phyloP scores from a whole-genome alignment of 1,140 invertebrate genomes.

The Calephelis nemesis region DNA sequence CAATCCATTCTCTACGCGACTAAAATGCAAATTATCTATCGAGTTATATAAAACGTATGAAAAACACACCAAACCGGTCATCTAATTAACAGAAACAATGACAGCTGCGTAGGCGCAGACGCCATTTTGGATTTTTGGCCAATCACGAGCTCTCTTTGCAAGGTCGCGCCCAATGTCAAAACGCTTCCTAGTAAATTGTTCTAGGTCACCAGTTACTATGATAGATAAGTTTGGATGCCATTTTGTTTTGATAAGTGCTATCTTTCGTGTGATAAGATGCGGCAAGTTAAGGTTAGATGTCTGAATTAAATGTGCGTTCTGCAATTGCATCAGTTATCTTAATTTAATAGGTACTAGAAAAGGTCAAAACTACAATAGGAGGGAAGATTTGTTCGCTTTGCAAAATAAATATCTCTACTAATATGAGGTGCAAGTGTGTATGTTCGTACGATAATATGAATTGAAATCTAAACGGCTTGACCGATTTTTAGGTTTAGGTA shows the following conservation, averaged over 20 bases:
- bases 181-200: slow-evolving; percentile 64
- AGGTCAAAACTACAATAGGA: too few relatives aligned
- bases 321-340: background rate
- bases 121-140: slow-evolving; percentile 62
- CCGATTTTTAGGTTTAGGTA: too few relatives aligned
- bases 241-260: slow-evolving; percentile 50
- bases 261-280: slow-evolving; percentile 25
- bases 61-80: slow-evolving; percentile 66
- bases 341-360: too few relatives aligned
- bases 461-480: too few relatives aligned
- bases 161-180: slow-evolving; percentile 71
- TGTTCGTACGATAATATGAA: too few relatives aligned
- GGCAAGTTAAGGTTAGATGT: slow-evolving; percentile 24
- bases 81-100: slow-evolving; percentile 45
- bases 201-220: slow-evolving; percentile 62
- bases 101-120: slow-evolving; percentile 42
- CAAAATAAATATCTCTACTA: too few relatives aligned
- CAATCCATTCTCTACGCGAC: slow-evolving; percentile 10
- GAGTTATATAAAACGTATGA: slow-evolving; percentile 44
- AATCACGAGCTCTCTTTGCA: slow-evolving; percentile 47
- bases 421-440: too few relatives aligned
- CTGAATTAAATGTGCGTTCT: background rate
- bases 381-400: too few relatives aligned
- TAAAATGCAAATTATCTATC: slow-evolving; percentile 29
- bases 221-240: slow-evolving; percentile 58